Percentiles rank a stretch among this genome's conserved stretches.
These are phyloP conservation scores for Ovis aries DNA, from an alignment of 2,113 vertebrate genomes.

Conservation along the genomic window ARS-UI_Ramb_v3.0 NC_056056.1:17457001-17457500, in stretches of 20 bases:
- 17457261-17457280: not conserved
- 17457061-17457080: not conserved
- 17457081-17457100: not conserved
- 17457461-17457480: not conserved
- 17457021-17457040: accelerated
- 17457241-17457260: not conserved
- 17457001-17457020: accelerated
- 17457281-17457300: not conserved
- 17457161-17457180: not conserved
- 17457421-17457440: not conserved
- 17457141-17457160: not conserved
- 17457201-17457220: not conserved
- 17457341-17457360: not conserved
- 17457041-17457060: not conserved
- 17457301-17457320: not conserved
- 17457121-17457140: not conserved
- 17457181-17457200: not conserved
- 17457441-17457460: not conserved
- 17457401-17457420: not conserved
- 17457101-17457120: not conserved
- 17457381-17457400: not conserved
- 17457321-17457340: not conserved
- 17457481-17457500: not conserved
- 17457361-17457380: not conserved
- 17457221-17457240: not conserved